phyloP scores from a whole-genome alignment of 1,140 invertebrate species.

The Zophobas morio region DNA sequence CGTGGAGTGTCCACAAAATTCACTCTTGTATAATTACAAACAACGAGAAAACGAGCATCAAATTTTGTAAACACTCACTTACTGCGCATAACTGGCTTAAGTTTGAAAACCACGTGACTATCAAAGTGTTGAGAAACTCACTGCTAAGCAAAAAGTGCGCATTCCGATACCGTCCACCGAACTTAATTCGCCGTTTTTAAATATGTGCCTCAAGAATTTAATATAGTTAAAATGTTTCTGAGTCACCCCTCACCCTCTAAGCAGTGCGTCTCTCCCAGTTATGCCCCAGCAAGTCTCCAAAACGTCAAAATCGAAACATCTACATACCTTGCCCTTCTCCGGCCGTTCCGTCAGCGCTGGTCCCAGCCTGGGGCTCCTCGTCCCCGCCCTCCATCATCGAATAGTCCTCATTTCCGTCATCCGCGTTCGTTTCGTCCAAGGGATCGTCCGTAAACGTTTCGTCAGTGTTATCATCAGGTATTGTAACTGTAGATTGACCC shows the following conservation, averaged over 20 bases:
- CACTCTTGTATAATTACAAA: not conserved
- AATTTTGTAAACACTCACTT: constrained; percentile 32
- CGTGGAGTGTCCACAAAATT: constrained; percentile 17
- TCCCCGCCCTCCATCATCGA: constrained; percentile 61
- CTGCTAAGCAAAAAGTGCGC: not conserved
- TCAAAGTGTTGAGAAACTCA: constrained; percentile 13
- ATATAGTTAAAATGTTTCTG: too few species aligned
- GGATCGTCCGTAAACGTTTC: constrained; percentile 60
- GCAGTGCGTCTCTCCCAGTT: constrained; percentile 19
- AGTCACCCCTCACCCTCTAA: not conserved
- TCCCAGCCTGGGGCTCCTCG: constrained; percentile 63
- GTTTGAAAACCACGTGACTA: not conserved
- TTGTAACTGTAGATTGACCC: constrained; percentile 51
- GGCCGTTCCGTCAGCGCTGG: constrained; percentile 58
- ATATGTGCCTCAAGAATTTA: too few species aligned
- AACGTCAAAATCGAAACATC: constrained; percentile 3
- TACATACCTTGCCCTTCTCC: constrained; percentile 66
- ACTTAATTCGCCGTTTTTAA: too few species aligned
- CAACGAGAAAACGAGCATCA: not conserved
- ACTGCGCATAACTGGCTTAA: not conserved
- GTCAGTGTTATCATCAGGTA: constrained; percentile 56
- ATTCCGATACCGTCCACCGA: not conserved
- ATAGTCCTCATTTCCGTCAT: constrained; percentile 63
- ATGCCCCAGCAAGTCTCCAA: not conserved
- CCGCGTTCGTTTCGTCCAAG: constrained; percentile 54